These are phyloP conservation scores for Toxonevra muliebris DNA, from an alignment of 2,888 invertebrate species.

Conservation along the genomic window DNA sequence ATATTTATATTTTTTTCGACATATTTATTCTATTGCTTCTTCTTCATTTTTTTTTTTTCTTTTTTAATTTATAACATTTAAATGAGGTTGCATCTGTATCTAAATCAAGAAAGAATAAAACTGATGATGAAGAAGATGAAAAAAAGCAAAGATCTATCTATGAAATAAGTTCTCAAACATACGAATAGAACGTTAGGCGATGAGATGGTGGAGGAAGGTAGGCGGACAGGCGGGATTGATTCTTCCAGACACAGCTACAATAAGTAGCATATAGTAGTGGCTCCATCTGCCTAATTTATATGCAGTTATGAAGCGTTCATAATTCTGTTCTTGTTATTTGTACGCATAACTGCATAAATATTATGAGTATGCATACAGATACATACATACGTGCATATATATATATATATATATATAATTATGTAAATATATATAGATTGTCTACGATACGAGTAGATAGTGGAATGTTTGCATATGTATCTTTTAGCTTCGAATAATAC, in stretches of 20 bases:
- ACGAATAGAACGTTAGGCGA: background rate
- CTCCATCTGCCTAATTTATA: constrained; percentile 43
- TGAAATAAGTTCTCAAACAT: background rate
- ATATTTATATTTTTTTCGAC: too few species aligned
- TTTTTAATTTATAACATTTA: constrained; percentile 3
- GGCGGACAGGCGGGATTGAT: background rate
- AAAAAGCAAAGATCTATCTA: background rate
- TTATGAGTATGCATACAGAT: too few species aligned
- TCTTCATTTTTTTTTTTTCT: background rate
- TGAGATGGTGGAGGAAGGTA: background rate
- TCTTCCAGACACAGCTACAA: background rate
- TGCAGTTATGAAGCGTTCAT: constrained; percentile 50
- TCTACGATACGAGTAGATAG: too few species aligned
- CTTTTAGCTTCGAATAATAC: too few species aligned
- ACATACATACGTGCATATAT: too few species aligned
- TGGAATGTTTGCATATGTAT: too few species aligned
- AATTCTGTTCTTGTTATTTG: constrained; percentile 33
- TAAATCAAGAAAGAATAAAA: background rate
- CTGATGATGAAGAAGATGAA: background rate
- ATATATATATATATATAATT: too few species aligned
- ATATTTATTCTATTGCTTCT: too few species aligned
- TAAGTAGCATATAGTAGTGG: constrained; percentile 22
- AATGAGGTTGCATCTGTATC: constrained; percentile 18
- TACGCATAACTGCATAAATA: constrained; percentile 17
- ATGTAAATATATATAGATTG: too few species aligned